Evolutionary conservation across 2,113 vertebrate species (phyloP).

Genomic region (Sapayoa aenigma): DNA sequence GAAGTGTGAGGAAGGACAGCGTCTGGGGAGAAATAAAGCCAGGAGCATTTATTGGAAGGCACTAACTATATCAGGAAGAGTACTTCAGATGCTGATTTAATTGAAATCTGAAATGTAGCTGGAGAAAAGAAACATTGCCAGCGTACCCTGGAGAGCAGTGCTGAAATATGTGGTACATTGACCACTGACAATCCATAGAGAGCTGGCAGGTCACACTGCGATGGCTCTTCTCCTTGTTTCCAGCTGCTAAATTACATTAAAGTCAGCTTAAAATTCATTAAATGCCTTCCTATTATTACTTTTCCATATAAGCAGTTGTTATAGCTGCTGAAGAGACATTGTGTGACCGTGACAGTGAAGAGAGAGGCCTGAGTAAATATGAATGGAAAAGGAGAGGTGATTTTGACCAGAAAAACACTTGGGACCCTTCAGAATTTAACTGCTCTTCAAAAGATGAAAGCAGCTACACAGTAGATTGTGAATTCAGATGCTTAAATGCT

Average conservation of each 20-base stretch:
- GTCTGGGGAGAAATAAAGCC: conserved; percentile 13
- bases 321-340: conserved; percentile 39
- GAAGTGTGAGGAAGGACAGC: not conserved
- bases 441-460: conserved; percentile 48
- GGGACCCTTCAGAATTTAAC: conserved; percentile 52
- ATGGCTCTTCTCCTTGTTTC: conserved; percentile 51
- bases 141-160: conserved; percentile 21
- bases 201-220: conserved; percentile 51
- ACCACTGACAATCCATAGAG: conserved; percentile 52
- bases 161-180: conserved; percentile 48
- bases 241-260: conserved; percentile 62
- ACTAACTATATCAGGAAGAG: conserved; percentile 42
- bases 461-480: not conserved
- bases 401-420: conserved; percentile 37
- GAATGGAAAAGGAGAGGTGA: conserved; percentile 34
- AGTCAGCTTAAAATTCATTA: conserved; percentile 67
- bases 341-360: not conserved
- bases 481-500: conserved; percentile 29
- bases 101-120: conserved; percentile 40
- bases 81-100: conserved; percentile 55
- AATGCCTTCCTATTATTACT: conserved; percentile 53
- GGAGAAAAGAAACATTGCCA: conserved; percentile 24
- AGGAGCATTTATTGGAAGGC: conserved; percentile 34
- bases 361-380: conserved; percentile 33
- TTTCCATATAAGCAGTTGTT: conserved; percentile 51